These are phyloP conservation scores for Drosophila novamexicana DNA, from an alignment of 1,140 invertebrate species.

Conservation along the genomic window DNA sequence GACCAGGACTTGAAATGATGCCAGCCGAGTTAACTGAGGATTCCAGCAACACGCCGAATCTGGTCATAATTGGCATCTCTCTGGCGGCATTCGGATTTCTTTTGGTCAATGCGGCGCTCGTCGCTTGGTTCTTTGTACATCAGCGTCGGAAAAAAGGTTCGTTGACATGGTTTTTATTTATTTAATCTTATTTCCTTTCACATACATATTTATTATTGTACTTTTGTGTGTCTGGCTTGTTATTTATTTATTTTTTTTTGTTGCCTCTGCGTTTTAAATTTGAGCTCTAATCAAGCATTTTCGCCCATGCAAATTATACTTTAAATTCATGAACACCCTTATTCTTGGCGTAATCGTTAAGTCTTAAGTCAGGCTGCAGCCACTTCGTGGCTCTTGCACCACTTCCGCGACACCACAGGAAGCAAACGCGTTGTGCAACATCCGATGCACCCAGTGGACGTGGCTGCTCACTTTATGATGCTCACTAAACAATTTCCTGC, in stretches of 20 bases:
- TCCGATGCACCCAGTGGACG: slow-evolving; percentile 53
- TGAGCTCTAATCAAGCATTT: background rate
- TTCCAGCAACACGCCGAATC: slow-evolving; percentile 88
- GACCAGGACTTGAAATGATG: slow-evolving; percentile 87
- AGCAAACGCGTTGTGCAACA: slow-evolving; percentile 67
- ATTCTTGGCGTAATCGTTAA: background rate
- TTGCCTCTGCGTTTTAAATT: background rate
- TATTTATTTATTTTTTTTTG: slow-evolving; percentile 3
- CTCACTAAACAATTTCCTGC: slow-evolving; percentile 82
- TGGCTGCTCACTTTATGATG: slow-evolving; percentile 53
- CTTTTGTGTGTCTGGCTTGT: background rate
- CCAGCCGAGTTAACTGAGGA: slow-evolving; percentile 88
- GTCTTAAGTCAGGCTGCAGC: slow-evolving; percentile 30
- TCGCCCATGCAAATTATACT: slow-evolving; percentile 3
- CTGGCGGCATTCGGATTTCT: slow-evolving; percentile 91
- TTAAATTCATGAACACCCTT: slow-evolving; percentile 27
- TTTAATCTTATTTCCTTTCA: slow-evolving; percentile 21
- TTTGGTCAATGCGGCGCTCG: slow-evolving; percentile 92
- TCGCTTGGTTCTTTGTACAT: slow-evolving; percentile 93
- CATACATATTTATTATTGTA: slow-evolving; percentile 8
- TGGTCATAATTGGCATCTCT: slow-evolving; percentile 93
- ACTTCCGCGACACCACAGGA: slow-evolving; percentile 73
- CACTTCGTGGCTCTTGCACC: slow-evolving; percentile 40
- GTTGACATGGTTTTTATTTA: slow-evolving; percentile 58
- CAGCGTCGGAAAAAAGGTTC: slow-evolving; percentile 89